phyloP scores from a whole-genome alignment of 2,113 vertebrate species.

The Aviceda subcristata region DNA sequence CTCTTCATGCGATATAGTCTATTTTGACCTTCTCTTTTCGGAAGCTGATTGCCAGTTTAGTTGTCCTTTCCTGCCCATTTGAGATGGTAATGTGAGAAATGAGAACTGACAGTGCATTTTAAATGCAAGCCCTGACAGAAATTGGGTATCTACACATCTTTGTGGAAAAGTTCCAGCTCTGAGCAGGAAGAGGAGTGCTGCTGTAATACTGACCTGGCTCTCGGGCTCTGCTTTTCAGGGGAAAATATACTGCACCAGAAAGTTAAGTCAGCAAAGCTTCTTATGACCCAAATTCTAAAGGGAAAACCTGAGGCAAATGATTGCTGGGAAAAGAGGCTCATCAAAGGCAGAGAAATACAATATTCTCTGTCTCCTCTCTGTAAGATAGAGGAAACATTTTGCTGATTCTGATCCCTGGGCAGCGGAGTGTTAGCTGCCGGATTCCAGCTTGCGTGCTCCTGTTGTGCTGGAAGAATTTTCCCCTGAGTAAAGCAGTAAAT shows the following conservation, averaged over 20 bases:
- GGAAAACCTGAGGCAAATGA: slow-evolving; percentile 16
- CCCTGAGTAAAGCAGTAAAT: not conserved
- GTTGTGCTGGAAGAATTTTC: not conserved
- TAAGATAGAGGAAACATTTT: not conserved
- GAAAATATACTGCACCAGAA: not conserved
- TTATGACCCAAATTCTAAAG: slow-evolving; percentile 39
- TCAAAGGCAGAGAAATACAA: slow-evolving; percentile 23
- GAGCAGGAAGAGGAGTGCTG: not conserved
- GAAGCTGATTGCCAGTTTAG: slow-evolving; percentile 68
- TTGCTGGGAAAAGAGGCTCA: slow-evolving; percentile 31
- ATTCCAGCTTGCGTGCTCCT: not conserved
- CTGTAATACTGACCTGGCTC: not conserved
- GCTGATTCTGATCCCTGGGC: not conserved
- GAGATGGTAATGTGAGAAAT: slow-evolving; percentile 71
- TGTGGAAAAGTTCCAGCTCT: slow-evolving; percentile 38
- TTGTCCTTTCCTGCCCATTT: slow-evolving; percentile 53
- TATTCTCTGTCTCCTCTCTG: not conserved
- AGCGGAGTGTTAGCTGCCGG: not conserved
- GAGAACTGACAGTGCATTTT: slow-evolving; percentile 68
- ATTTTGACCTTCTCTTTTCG: slow-evolving; percentile 56
- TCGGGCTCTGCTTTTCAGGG: not conserved
- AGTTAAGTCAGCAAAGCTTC: slow-evolving; percentile 43
- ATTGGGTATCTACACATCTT: slow-evolving; percentile 29
- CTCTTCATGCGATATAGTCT: not conserved
- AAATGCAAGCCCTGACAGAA: slow-evolving; percentile 59